Evolutionary conservation across 2,797 vertebrate genomes (phyloP), one percentile per base, ranked within the genome.

Genomic region (Labeo calbasu): DNA sequence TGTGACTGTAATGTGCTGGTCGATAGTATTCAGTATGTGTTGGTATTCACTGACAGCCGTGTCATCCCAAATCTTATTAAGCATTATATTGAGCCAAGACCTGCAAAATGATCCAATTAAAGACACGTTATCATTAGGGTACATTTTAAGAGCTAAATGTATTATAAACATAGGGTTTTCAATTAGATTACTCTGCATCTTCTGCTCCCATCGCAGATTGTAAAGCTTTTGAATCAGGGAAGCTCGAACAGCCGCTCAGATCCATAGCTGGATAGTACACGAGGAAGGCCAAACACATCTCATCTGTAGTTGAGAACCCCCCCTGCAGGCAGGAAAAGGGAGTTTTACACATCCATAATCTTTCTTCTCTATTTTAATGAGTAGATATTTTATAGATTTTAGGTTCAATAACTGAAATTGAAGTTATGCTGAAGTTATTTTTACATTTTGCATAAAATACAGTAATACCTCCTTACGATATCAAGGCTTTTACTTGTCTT

Each of bases 271-370:
- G 94, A 83, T 95, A 95, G 84, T 93, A 94, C 40, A 84, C 48
- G 0, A 95, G 51, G 86, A 94, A 95, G 40, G 93, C 92, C 81
- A 95, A 75, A n/a, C 94, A 95, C 94, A 95, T 95, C 87, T 95
- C 94, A 71, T 89, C 76, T 8, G 79, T 89, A 25, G 92, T 94
- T 28, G 84, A 87, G 2, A 93, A 40, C 17, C 94, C 94, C 61
- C 93, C 90, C 94, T 95, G 85, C 65, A 10, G 70, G 28, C 19
- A 77, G 19, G 79, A 3, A 32, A 73, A 21, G 8, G 8, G 15
- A 21, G 71, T 73, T 59, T 23, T 73, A 73, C 48, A 73, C 9
- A 40, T 66, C 23, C 23, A 32, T 19, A 10, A 23, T 59, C 0
- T 23, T 59, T n/a, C 55, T 10, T 59, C 10, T 4, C 10, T 59